Conservation (phyloP, 2,888 invertebrate genomes). For the Torymus aiolomorphi region DNA sequence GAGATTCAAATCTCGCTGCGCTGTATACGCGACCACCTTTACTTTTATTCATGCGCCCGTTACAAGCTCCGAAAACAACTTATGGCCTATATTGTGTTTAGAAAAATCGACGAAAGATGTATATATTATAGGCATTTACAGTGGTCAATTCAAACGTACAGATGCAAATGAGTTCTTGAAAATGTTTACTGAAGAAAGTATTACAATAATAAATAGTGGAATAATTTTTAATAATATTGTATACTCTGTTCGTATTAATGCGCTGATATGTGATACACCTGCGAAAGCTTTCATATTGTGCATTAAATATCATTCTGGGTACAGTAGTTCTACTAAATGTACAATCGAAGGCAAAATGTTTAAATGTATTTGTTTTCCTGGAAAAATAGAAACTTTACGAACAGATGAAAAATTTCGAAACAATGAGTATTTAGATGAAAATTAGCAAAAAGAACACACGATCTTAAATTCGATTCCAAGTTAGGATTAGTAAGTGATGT, state of each 20-base stretch:
- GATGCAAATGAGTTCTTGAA: conserved; percentile 39
- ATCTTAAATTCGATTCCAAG: conserved; percentile 49
- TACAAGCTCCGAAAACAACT: too few relatives aligned
- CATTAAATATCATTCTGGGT: conserved; percentile 55
- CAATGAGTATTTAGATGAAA: too few relatives aligned
- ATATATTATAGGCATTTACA: too few relatives aligned
- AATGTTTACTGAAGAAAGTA: conserved; percentile 25
- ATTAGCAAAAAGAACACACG: too few relatives aligned
- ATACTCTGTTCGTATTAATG: conserved; percentile 4
- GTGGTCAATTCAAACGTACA: conserved; percentile 28
- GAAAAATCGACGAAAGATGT: too few relatives aligned
- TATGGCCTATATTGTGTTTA: conserved; percentile 38
- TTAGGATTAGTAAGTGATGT: too few relatives aligned
- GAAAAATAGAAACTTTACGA: conserved; percentile 34
- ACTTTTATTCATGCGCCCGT: too few relatives aligned
- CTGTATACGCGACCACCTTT: too few relatives aligned
- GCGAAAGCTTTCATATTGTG: conserved; percentile 57
- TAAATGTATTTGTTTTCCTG: conserved; percentile 55
- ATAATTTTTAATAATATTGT: background rate
- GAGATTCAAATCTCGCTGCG: too few relatives aligned
- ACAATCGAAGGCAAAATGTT: conserved; percentile 46
- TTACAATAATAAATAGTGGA: conserved; percentile 8
- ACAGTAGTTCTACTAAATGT: conserved; percentile 57
- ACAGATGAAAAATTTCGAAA: conserved; percentile 56
- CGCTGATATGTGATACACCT: conserved; percentile 55